These are phyloP conservation scores for Lathronympha strigana DNA, from an alignment of 2,888 invertebrate species.

Conservation along the genomic window DNA sequence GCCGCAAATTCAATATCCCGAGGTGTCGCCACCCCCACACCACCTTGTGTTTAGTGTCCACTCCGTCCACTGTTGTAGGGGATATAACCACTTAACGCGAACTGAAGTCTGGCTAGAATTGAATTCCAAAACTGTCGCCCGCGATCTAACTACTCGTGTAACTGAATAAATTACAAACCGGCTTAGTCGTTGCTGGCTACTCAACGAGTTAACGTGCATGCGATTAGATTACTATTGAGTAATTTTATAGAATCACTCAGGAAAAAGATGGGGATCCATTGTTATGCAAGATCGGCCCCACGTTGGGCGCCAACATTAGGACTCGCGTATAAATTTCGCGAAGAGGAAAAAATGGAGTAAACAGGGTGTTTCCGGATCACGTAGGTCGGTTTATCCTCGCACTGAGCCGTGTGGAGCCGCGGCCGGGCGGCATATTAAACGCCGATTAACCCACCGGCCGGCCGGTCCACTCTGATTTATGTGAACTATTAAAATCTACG, in stretches of 20 bases:
- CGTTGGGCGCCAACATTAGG: slow-evolving; percentile 45
- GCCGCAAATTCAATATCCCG: slow-evolving; percentile 82
- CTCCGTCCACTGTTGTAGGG: slow-evolving; percentile 67
- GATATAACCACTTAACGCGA: slow-evolving; percentile 82
- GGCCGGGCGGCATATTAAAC: slow-evolving; percentile 79
- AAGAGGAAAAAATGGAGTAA: slow-evolving; percentile 48
- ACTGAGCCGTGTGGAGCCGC: slow-evolving; percentile 53
- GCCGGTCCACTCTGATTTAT: slow-evolving; percentile 76
- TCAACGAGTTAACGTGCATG: slow-evolving; percentile 12
- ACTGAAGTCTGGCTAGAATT: slow-evolving; percentile 78
- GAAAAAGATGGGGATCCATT: not conserved
- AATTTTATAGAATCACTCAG: not conserved
- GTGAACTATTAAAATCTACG: slow-evolving; percentile 83
- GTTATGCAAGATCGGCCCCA: slow-evolving; percentile 25
- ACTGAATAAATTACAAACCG: slow-evolving; percentile 47
- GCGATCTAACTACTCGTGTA: slow-evolving; percentile 57
- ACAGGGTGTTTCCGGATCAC: slow-evolving; percentile 55
- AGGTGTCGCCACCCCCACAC: slow-evolving; percentile 64
- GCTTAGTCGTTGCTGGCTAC: slow-evolving; percentile 21
- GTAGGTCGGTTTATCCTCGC: slow-evolving; percentile 59
- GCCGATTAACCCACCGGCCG: slow-evolving; percentile 81
- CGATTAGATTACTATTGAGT: slow-evolving; percentile 5
- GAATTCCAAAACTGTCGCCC: slow-evolving; percentile 69
- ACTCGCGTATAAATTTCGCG: slow-evolving; percentile 44
- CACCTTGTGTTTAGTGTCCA: slow-evolving; percentile 74